Base-by-base conservation (phyloP, 2,888 invertebrate species). In the Callyntrura sp. region DNA sequence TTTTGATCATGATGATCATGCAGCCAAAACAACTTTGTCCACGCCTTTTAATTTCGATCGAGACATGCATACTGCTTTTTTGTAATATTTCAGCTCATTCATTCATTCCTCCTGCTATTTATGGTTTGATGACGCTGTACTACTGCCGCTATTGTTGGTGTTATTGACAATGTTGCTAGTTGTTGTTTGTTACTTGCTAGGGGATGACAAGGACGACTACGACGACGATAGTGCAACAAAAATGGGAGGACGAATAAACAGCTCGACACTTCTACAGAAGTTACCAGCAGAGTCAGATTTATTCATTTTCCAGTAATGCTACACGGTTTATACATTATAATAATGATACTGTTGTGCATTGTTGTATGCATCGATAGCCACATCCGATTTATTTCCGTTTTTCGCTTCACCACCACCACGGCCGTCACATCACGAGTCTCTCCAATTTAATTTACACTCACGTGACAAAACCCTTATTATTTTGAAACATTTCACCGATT, bases 311-410 rank as follows among this genome's bases (percentile, higher is more conserved):
- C 3, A 65, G 17, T 28, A 28, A 23, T 65, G 28, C 62, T 28
- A 62, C 35, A 35, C 25, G 28, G 25, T 65, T 65, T 35, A 35
- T 35, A 35, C 35, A 65, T 28, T 28, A 51, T 51, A 51, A 51
- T 51, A 51, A 51, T 35, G n/a, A 14, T 28, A 23, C 28, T 65
- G 12, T 62, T 12, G 28, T 65, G 25, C 2, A 8, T 23, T 62
- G 28, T 14, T 65, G 14, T 23, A 60, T 73, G 60, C 55, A 76
- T 62, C 60, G 76, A 85, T 73, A 76, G 87, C 82, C 81, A 73
- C 81, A 73, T 81, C 79, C 86, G 79, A 65, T 81, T 79, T 82
- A 88, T 81, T 88, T 88, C 70, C 88, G 60, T 83, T 88, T 83
- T 78, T 76, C 83, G 76, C 76, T 88, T 88, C 76, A 83, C 60